A percentile compares a stretch with the other conserved stretches of the same genome.
Evolutionary conservation across 2,797 vertebrate genomes (phyloP).

Genomic region (Merluccius polli): DNA sequence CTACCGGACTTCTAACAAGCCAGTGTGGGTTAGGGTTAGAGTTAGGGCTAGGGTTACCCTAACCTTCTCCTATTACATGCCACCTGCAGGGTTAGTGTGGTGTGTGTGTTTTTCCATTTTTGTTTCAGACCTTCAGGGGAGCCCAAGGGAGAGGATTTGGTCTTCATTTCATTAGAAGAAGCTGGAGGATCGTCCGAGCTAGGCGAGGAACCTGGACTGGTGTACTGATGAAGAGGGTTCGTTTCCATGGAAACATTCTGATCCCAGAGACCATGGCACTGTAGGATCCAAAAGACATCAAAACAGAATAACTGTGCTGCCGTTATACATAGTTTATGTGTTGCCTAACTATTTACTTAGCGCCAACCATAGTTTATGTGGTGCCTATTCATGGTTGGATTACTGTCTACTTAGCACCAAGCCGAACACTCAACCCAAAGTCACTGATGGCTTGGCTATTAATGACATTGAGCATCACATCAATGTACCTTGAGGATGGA

Average conservation of each 20-base stretch:
- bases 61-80: no score
- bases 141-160: not conserved
- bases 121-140: not conserved
- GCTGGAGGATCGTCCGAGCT: not conserved
- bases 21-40: no score
- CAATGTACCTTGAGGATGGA: slow-evolving; percentile 67
- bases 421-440: no score
- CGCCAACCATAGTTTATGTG: no score
- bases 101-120: not conserved
- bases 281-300: not conserved
- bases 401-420: no score
- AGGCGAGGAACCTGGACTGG: slow-evolving; percentile 25
- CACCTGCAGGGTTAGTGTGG: not conserved
- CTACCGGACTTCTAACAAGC: not conserved
- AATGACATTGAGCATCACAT: no score
- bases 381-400: no score
- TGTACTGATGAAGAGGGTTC: slow-evolving; percentile 43
- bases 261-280: slow-evolving; percentile 95
- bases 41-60: no score
- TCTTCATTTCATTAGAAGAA: not conserved
- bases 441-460: no score
- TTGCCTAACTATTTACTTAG: no score
- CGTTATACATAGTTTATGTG: no score
- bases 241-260: slow-evolving; percentile 68
- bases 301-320: no score